A percentile compares a stretch with the other conserved stretches of the same genome.
Evolutionary conservation across 2,113 vertebrate species (phyloP).

Genomic region (Clarias magur): DNA sequence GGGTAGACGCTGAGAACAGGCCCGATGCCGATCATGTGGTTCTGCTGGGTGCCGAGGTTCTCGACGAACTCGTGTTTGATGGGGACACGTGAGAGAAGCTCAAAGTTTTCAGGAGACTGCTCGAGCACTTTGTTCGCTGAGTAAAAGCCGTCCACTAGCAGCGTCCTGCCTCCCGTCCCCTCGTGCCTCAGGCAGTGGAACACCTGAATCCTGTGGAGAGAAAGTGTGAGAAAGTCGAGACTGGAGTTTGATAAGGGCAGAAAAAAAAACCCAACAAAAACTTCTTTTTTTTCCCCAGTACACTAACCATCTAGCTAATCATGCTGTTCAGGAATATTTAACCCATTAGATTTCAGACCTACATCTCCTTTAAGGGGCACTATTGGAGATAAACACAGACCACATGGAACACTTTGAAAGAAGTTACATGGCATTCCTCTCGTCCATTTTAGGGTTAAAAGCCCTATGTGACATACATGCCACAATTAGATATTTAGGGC

Average conservation of each 20-base stretch:
- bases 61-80: constrained; percentile 88
- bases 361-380: too few species aligned
- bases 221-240: neutral
- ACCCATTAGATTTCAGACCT: too few species aligned
- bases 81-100: constrained; percentile 82
- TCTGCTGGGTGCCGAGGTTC: constrained; percentile 73
- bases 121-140: constrained; percentile 80
- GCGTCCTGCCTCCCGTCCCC: constrained; percentile 85
- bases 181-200: constrained; percentile 93
- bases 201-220: constrained; percentile 82
- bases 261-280: neutral
- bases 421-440: too few species aligned
- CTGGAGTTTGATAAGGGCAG: neutral
- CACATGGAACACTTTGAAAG: too few species aligned
- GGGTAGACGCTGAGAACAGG: constrained; percentile 86
- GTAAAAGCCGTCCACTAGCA: constrained; percentile 90
- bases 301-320: neutral
- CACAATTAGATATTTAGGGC: too few species aligned
- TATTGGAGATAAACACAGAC: too few species aligned
- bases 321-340: neutral
- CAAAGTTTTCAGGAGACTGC: constrained; percentile 75
- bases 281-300: neutral
- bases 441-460: too few species aligned
- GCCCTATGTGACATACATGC: too few species aligned
- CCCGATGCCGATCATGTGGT: constrained; percentile 86